Base-by-base conservation (phyloP, 1,140 invertebrate genomes). In the Thalassaphorura encarpata region DNA sequence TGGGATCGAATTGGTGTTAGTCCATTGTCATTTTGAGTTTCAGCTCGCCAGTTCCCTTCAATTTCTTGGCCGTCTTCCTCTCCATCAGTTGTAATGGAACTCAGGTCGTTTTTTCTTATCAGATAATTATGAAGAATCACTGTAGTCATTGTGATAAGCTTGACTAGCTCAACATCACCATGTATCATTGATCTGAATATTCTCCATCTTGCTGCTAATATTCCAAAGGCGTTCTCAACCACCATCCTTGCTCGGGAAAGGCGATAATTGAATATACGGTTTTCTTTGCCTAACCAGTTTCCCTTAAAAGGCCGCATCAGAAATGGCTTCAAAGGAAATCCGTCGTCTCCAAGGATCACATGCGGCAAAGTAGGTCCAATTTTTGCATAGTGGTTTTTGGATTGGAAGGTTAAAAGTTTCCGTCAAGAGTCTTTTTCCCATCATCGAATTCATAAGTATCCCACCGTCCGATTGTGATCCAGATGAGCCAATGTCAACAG, bases 181-280 rank as follows among this genome's bases (percentile, higher is more conserved):
- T 27, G n/a, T 18, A 57, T 49, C 23, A 29, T 33, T 31, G 24
- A 51, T 33, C 11, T 15, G 23, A 60, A 53, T n/a, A 68, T 57
- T 39, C 58, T 29, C 58, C 62, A 77, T 50, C 68, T 67, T 29
- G 67, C 63, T 15, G 69, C 56, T 26, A 78, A 56, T 42, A 78
- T 75, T 18, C 75, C 75, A 66, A 78, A 77, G 2, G 69, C 69
- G 67, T 76, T 77, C 68, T 78, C 76, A 5, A 75, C 68, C 27
- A 73, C 67, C 58, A 69, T 58, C 43, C 71, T 61, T 23, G 69
- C 69, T 50, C 69, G 63, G n/a, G 66, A 59, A 61, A 62, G 56
- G 1, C 58, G 2, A 36, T 56, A 60, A 31, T 60, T 54, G 29
- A 58, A 57, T 11, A 57, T 42, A 15, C 41, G 16, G 18, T 55